phyloP scores from a whole-genome alignment of 2,797 vertebrate species.

The Galagoides demidoff region DNA sequence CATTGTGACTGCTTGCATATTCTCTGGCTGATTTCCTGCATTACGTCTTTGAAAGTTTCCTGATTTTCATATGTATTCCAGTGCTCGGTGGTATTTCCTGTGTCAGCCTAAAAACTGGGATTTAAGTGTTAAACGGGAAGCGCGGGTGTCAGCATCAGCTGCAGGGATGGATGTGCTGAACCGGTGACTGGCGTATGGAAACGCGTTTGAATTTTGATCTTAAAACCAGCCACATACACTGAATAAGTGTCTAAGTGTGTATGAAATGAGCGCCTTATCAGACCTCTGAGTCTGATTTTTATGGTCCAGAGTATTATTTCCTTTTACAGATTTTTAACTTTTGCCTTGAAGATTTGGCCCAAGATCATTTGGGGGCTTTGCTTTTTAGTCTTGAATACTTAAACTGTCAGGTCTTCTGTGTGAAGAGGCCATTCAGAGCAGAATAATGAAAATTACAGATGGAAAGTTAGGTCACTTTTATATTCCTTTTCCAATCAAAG shows the following conservation, averaged over 20 bases:
- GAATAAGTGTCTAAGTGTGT: conserved; percentile 28
- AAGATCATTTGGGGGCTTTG: not conserved
- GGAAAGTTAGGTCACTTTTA: conserved; percentile 55
- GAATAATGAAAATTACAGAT: conserved; percentile 53
- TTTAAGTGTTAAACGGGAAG: conserved; percentile 2
- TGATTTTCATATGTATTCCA: conserved; percentile 70
- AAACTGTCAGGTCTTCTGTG: conserved; percentile 38
- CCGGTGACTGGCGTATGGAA: not conserved
- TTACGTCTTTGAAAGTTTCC: conserved; percentile 72
- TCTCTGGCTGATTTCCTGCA: conserved; percentile 68
- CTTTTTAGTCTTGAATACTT: not conserved
- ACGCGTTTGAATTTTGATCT: conserved; percentile 51
- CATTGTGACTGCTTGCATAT: conserved; percentile 70
- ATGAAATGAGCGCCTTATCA: not conserved
- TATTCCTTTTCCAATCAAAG: not conserved
- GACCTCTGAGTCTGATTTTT: conserved; percentile 53
- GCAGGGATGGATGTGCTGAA: not conserved
- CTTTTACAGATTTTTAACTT: conserved; percentile 42
- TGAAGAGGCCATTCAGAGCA: conserved; percentile 34
- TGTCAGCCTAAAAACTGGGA: conserved; percentile 46
- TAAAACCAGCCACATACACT: conserved; percentile 22
- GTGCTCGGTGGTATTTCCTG: conserved; percentile 72
- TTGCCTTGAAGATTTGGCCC: conserved; percentile 14
- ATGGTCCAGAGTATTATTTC: conserved; percentile 49
- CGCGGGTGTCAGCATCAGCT: not conserved